Base-by-base conservation (phyloP, 1,140 invertebrate species). In the Centruroides sculpturatus region DNA sequence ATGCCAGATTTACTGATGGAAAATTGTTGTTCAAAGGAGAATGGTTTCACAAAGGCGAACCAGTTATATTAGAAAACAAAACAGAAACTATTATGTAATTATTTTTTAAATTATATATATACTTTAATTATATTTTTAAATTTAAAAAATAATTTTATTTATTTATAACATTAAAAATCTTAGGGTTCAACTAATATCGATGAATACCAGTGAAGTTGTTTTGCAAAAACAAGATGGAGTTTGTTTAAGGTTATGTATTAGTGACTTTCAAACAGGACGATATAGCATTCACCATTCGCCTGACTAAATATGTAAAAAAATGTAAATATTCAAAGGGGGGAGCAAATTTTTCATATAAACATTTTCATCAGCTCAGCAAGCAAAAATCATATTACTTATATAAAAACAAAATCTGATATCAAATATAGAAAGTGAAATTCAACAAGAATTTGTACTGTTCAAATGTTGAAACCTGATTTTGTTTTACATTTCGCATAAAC, bases 1-100 rank as follows among this genome's bases (percentile, higher is more conserved):
- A 49, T 60, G 68, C 68, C 12, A 56, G 68, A 41, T 69, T 63
- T 67, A 64, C 68, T 41, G 68, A 69, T 65, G 69, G 69, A 35
- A 68, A 66, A 54, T 59, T 70, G 46, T 57, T 63, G 47, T 70
- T 66, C 56, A 63, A 69, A 62, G 65, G 64, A 35, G 66, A 68
- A 47, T 64, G 48, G 10, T 70, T 67, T 60, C 47, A 63, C 34
- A 63, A 66, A 61, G 69, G 69, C 10, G 60, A 69, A 55, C 53
- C 60, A 23, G 65, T 70, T 47, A 64, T 63, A 49, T 57, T 69
- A 36, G 68, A 69, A 54, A 65, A 69, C 57, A 68, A 68, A 56
- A 66, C 59, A 13, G 66, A 68, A 10, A 62, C 65, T 47, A 52
- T 67, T 10, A 49, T 57, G 66, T 67, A 54, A 65, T 66, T 67